Evolutionary conservation across 1,140 invertebrate species (phyloP).

Genomic region (Daktulosphaira vitifoliae): DNA sequence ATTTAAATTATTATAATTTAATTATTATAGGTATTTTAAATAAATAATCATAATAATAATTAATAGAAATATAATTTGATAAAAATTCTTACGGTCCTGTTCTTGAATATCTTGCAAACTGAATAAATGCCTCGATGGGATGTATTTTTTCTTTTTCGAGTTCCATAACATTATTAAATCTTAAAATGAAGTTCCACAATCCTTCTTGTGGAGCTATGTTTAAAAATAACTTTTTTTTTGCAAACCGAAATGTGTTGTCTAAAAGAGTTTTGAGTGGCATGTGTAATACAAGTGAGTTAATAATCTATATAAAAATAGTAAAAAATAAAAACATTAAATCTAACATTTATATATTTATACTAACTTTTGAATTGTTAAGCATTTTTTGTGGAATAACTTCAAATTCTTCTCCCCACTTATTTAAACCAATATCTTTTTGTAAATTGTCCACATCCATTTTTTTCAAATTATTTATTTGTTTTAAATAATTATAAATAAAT

Average conservation of each 20-base stretch:
- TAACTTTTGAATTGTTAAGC: background rate
- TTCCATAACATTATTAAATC: background rate
- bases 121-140: slow-evolving; percentile 15
- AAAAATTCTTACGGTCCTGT: background rate
- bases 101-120: slow-evolving; percentile 17
- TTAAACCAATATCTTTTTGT: background rate
- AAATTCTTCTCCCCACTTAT: background rate
- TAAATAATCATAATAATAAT: too few relatives aligned
- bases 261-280: background rate
- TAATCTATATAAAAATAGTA: background rate
- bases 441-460: background rate
- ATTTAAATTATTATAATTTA: too few relatives aligned
- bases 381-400: slow-evolving; percentile 9
- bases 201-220: background rate
- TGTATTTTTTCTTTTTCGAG: slow-evolving; percentile 9
- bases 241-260: slow-evolving; percentile 5
- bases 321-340: background rate
- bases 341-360: background rate
- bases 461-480: background rate
- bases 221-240: slow-evolving; percentile 12
- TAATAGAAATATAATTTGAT: too few relatives aligned
- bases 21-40: too few relatives aligned
- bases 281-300: slow-evolving; percentile 5
- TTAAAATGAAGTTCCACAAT: slow-evolving; percentile 11
- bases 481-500: slow-evolving; percentile 22